phyloP scores from a whole-genome alignment of 1,140 invertebrate species.

The Hetaerina americana region DNA sequence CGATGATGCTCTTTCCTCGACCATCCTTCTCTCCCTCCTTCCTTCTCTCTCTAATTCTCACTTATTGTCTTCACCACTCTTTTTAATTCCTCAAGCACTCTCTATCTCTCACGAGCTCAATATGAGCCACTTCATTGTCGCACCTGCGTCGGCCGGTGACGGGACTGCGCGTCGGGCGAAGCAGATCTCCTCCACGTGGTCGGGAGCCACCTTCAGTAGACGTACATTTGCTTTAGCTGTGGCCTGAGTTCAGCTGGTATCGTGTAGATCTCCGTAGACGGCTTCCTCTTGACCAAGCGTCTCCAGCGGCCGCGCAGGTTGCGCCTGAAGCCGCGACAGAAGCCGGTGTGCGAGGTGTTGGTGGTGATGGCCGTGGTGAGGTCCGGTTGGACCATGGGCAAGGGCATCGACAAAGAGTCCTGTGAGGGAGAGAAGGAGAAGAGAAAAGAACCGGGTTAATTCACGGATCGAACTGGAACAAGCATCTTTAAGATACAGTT shows the following conservation, averaged over 20 bases:
- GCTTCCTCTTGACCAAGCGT: conserved; percentile 65
- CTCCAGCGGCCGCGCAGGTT: conserved; percentile 69
- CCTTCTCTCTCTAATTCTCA: too few relatives aligned
- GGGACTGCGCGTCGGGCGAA: too few relatives aligned
- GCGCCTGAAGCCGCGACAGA: conserved; percentile 61
- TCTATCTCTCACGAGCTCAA: not conserved
- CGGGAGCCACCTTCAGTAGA: conserved; percentile 46
- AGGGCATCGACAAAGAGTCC: too few relatives aligned
- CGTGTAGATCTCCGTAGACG: conserved; percentile 61
- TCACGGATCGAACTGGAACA: too few relatives aligned
- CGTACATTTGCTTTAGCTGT: conserved; percentile 77
- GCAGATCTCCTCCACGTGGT: too few relatives aligned
- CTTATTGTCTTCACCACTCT: not conserved
- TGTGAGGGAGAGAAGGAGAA: too few relatives aligned
- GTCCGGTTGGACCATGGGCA: conserved; percentile 50
- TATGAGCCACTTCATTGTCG: not conserved
- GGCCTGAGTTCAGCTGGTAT: conserved; percentile 74
- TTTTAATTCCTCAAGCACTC: not conserved
- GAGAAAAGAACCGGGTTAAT: too few relatives aligned
- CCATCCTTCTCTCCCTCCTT: too few relatives aligned
- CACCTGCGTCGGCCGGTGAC: not conserved
- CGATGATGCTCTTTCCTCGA: too few relatives aligned
- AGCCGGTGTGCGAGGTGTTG: conserved; percentile 25
- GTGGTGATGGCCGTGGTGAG: not conserved
- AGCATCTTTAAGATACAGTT: too few relatives aligned